A percentile compares a stretch with the other conserved stretches of the same genome.
Evolutionary conservation across 2,888 invertebrate species (phyloP).

Genomic region (Aethes cnicana): DNA sequence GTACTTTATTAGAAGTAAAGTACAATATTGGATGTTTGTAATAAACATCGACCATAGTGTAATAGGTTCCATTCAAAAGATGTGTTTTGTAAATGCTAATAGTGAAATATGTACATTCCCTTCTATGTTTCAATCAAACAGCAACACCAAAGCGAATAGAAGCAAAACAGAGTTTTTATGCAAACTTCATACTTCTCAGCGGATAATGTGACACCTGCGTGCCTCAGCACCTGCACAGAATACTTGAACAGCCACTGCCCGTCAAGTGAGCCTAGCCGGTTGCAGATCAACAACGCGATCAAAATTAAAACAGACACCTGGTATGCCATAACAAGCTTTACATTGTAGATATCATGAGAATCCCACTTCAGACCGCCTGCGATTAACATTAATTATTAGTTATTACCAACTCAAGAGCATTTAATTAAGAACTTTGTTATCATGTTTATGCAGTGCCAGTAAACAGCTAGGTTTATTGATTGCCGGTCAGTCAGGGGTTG

Average conservation of each 20-base stretch:
- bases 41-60: too few relatives aligned
- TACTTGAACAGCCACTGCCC: slow-evolving; percentile 37
- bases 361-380: slow-evolving; percentile 1
- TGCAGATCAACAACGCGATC: not conserved
- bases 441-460: slow-evolving; percentile 9
- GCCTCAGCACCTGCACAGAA: slow-evolving; percentile 68
- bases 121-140: slow-evolving; percentile 5
- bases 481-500: slow-evolving; percentile 31
- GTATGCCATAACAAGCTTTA: slow-evolving; percentile 2
- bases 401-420: slow-evolving; percentile 4
- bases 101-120: too few relatives aligned
- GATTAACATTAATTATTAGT: slow-evolving; percentile 11
- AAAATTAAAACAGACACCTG: slow-evolving; percentile 17
- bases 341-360: not conserved
- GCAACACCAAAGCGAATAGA: slow-evolving; percentile 15
- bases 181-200: slow-evolving; percentile 68
- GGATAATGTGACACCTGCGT: slow-evolving; percentile 73
- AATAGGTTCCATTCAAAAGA: too few relatives aligned
- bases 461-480: slow-evolving; percentile 21
- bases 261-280: slow-evolving; percentile 4
- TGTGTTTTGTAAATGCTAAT: too few relatives aligned
- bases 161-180: slow-evolving; percentile 62
- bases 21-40: too few relatives aligned
- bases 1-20: too few relatives aligned
- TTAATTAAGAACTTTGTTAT: slow-evolving; percentile 12